Evolutionary conservation across 2,888 invertebrate genomes (phyloP), one percentile per base, ranked within the genome.

Genomic region (Omphaloscelis lunosa): DNA sequence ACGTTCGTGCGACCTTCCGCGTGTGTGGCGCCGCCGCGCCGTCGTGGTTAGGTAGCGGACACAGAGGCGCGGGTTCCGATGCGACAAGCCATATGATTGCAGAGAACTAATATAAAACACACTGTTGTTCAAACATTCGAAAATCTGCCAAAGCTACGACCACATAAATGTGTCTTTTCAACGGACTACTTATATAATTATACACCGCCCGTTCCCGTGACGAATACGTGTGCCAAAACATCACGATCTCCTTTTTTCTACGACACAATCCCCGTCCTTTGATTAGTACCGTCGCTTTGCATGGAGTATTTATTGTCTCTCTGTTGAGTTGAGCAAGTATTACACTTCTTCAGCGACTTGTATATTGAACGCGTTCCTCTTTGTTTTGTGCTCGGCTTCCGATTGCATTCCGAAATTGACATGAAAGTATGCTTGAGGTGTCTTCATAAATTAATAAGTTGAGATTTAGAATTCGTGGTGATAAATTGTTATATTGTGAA

Each of bases 271-370:
- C 39, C 27, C 27, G 0, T 45, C 27, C n/a, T 41, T 65, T 65
- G 5, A 27, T 65, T 9, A 6, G 20, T 12, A 66, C 27, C 29
- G 5, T 48, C 27, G 23, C 15, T 29, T 29, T 48, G 8, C 2
- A 9, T 23, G 15, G 66, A 20, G 29, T 48, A 17, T n/a, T 20
- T 48, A 17, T n/a, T 20, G n/a, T 41, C 41, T 20, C 27, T 15
- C 58, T 23, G 56, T 58, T 48, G 56, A 65, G 68, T 66, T 72
- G 67, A 82, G 68, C 72, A 74, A 82, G n/a, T n/a, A n/a, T n/a
- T n/a, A 85, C 66, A 74, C 62, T 75, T 85, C 63, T 66, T 65
- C 58, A 51, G 41, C 20, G 68, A 72, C 34, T 77, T 72, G 72
- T 59, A 69, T 71, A 78, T 75, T 77, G 65, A 20, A 76, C 27